Evolutionary conservation across 2,888 invertebrate genomes (phyloP).

Genomic region (Chrysotoxum bicinctum): DNA sequence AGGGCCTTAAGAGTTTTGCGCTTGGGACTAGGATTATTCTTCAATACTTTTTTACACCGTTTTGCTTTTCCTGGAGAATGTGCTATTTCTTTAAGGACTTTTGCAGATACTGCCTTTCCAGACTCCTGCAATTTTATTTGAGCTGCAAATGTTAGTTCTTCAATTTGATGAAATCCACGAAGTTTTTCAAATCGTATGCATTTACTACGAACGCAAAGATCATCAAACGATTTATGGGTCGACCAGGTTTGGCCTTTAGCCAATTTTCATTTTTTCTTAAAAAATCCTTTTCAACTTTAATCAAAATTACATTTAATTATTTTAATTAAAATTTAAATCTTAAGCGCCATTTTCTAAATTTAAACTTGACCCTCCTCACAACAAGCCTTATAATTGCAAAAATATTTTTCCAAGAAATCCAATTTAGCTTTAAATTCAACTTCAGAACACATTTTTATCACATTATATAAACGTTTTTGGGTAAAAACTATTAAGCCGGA

Average conservation of each 20-base stretch:
- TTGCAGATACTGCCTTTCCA: not conserved
- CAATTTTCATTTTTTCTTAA: too few species aligned
- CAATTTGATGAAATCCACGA: too few species aligned
- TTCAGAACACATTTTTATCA: not conserved
- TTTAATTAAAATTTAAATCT: not conserved
- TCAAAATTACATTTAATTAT: not conserved
- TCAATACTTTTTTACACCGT: too few species aligned
- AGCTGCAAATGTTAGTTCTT: too few species aligned
- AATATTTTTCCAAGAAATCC: not conserved
- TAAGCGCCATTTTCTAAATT: not conserved
- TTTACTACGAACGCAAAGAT: not conserved
- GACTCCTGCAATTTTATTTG: not conserved
- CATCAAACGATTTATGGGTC: not conserved
- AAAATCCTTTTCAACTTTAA: too few species aligned
- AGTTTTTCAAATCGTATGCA: too few species aligned
- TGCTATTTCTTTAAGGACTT: not conserved
- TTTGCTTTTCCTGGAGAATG: not conserved
- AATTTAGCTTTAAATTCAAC: not conserved
- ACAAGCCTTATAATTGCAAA: not conserved
- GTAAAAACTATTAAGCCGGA: not conserved
- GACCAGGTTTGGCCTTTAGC: not conserved
- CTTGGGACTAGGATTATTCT: too few species aligned
- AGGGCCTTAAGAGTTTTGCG: not conserved
- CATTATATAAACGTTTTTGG: not conserved
- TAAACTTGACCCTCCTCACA: not conserved